Evolutionary conservation across 2,888 invertebrate species (phyloP).

Genomic region (Idaea biselata): DNA sequence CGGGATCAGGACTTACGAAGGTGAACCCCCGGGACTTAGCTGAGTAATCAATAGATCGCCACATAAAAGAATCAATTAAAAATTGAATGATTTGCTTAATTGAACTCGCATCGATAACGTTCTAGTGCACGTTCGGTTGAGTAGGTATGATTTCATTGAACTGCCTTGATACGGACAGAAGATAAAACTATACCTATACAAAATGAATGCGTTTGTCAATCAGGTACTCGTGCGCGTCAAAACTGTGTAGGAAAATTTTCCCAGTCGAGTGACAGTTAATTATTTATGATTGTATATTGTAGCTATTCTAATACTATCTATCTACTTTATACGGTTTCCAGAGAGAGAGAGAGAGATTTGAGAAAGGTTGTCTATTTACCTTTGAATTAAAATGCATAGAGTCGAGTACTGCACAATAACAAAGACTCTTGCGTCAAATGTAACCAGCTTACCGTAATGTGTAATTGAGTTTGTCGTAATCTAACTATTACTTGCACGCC

Average conservation of each 20-base stretch:
- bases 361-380: not conserved
- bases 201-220: too few relatives aligned
- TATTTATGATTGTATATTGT: conserved; percentile 20
- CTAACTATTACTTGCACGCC: not conserved
- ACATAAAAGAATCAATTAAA: too few relatives aligned
- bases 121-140: too few relatives aligned
- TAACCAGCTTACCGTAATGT: not conserved
- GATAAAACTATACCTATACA: too few relatives aligned
- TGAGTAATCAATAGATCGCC: too few relatives aligned
- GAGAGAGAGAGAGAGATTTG: not conserved
- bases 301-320: conserved; percentile 20
- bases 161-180: too few relatives aligned
- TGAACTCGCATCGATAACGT: too few relatives aligned
- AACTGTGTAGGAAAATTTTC: not conserved
- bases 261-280: not conserved
- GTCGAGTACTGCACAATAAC: not conserved
- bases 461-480: not conserved
- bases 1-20: too few relatives aligned
- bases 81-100: too few relatives aligned
- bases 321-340: conserved; percentile 17
- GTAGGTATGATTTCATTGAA: too few relatives aligned
- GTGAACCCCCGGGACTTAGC: too few relatives aligned
- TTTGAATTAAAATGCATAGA: not conserved
- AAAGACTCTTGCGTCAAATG: not conserved
- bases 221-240: not conserved